phyloP scores from a whole-genome alignment of 1,140 invertebrate genomes.

The Oedothorax gibbosus region DNA sequence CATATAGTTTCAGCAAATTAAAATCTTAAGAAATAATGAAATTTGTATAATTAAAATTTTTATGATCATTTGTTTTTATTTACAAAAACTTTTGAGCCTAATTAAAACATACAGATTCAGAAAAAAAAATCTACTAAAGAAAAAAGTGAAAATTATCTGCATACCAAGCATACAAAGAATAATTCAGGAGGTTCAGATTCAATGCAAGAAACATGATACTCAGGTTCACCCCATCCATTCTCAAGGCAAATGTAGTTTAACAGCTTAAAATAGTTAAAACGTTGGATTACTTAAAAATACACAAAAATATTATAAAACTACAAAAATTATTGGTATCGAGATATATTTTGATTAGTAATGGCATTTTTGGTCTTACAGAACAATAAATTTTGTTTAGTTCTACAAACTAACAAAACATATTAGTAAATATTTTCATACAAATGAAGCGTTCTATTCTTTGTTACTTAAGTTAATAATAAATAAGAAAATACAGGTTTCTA shows the following conservation, averaged over 20 bases:
- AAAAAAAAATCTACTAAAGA: no score
- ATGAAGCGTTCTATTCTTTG: no score
- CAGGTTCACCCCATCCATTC: constrained; percentile 48
- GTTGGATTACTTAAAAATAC: not conserved
- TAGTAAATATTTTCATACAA: no score
- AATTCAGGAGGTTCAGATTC: constrained; percentile 43
- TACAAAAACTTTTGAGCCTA: no score
- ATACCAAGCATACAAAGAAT: constrained; percentile 41
- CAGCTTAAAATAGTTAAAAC: constrained; percentile 10
- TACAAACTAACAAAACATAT: not conserved
- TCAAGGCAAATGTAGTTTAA: constrained; percentile 45
- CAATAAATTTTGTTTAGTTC: not conserved
- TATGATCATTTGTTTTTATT: no score
- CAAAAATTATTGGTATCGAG: not conserved
- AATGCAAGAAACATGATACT: constrained; percentile 26
- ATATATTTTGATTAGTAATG: not conserved
- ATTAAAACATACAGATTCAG: no score
- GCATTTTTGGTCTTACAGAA: not conserved
- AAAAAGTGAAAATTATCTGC: not conserved
- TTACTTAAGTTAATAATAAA: not conserved
- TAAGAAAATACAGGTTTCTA: not conserved
- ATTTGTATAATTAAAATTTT: no score
- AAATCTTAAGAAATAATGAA: no score
- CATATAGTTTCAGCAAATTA: no score
- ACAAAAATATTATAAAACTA: not conserved